These are phyloP conservation scores for Diuraphis noxia DNA, from an alignment of 1,140 invertebrate genomes.

Conservation along the genomic window DNA sequence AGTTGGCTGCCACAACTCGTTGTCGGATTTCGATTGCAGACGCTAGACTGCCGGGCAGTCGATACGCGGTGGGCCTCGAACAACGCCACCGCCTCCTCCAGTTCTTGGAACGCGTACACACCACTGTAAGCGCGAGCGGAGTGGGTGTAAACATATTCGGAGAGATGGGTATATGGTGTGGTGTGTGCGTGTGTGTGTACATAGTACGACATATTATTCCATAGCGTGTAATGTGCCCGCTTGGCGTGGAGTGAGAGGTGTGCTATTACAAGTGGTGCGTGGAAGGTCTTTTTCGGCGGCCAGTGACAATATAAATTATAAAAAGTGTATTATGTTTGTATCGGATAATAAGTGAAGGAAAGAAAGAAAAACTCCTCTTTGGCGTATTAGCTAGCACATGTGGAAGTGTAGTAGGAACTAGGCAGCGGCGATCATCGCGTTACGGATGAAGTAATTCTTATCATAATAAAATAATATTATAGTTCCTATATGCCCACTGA, in stretches of 20 bases:
- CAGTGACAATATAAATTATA: neutral
- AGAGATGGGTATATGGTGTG: neutral
- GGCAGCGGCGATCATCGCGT: neutral
- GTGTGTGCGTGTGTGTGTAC: neutral
- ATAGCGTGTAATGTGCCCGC: neutral
- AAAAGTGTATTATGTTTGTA: neutral
- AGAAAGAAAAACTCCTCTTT: neutral
- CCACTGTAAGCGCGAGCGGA: neutral
- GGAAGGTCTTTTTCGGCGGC: neutral
- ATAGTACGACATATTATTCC: neutral
- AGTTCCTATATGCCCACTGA: neutral
- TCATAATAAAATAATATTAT: neutral
- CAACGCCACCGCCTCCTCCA: neutral
- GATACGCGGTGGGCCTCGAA: neutral
- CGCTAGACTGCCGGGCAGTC: neutral
- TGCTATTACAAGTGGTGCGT: neutral
- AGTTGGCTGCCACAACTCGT: neutral
- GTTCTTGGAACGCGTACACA: neutral
- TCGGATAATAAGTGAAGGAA: neutral
- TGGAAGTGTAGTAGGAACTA: neutral
- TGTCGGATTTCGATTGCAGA: neutral
- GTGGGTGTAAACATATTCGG: neutral
- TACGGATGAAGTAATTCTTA: slow-evolving; percentile 1
- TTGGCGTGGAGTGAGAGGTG: neutral
- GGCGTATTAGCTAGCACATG: neutral